phyloP scores from a whole-genome alignment of 1,140 invertebrate species.

The Zaprionus ghesquierei region DNA sequence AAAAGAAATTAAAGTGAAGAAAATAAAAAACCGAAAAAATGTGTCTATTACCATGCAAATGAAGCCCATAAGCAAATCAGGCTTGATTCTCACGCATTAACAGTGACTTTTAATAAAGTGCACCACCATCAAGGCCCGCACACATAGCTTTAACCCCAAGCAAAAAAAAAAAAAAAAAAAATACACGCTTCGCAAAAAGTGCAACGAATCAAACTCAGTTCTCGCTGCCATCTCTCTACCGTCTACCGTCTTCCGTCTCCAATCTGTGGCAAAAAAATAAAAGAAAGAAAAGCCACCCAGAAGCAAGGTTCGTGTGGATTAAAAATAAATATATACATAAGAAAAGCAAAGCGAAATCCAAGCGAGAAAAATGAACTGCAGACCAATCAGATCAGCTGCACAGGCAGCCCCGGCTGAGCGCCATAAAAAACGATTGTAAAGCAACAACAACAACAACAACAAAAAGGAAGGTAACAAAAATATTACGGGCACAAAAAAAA shows the following conservation, averaged over 20 bases:
- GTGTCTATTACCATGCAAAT: background rate
- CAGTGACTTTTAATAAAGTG: background rate
- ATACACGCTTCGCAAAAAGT: background rate
- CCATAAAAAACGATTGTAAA: constrained; percentile 60
- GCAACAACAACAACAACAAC: constrained; percentile 20
- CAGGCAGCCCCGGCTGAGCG: constrained; percentile 5
- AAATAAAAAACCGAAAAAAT: background rate
- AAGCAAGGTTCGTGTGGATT: constrained; percentile 41
- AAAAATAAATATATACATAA: constrained; percentile 38
- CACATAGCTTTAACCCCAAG: background rate
- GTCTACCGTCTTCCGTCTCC: background rate
- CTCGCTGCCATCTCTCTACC: no score
- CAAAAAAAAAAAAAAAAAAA: background rate
- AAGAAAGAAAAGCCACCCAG: constrained; percentile 59
- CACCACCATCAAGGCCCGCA: background rate
- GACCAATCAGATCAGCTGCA: constrained; percentile 64
- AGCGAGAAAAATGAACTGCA: constrained; percentile 37
- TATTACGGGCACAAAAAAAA: constrained; percentile 46
- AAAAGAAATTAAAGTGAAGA: no score
- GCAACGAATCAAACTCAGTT: constrained; percentile 22
- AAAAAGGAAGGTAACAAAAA: constrained; percentile 56
- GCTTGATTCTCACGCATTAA: background rate
- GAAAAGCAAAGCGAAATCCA: constrained; percentile 18
- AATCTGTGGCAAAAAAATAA: no score
- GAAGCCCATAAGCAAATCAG: background rate